Conservation (phyloP, 2,113 vertebrate species). For the Odocoileus hemionus region DNA sequence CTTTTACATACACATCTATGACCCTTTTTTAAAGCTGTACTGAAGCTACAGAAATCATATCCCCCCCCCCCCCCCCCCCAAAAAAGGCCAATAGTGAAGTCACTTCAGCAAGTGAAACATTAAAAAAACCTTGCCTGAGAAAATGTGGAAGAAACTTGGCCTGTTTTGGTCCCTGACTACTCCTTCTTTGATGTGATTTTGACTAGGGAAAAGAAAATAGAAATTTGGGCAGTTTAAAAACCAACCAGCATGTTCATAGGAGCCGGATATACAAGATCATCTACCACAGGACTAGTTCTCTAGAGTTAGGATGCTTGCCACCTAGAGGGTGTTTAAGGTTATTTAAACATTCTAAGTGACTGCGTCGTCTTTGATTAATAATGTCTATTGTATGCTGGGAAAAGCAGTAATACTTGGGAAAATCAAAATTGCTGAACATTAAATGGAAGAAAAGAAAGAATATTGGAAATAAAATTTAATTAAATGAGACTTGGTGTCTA, state of each 20-base stretch:
- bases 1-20: conserved; percentile 7
- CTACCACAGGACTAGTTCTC: neutral
- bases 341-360: conserved; percentile 31
- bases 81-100: neutral
- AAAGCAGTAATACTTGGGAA: conserved; percentile 50
- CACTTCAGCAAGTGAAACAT: neutral
- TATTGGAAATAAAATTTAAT: conserved; percentile 73
- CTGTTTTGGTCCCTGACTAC: neutral
- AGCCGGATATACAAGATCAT: neutral
- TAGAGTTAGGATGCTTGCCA: neutral
- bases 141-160: neutral
- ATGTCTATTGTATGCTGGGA: conserved; percentile 33
- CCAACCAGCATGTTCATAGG: neutral
- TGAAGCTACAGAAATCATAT: conserved; percentile 28
- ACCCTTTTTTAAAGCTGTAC: neutral
- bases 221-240: conserved; percentile 28
- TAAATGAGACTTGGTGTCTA: conserved; percentile 57
- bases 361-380: conserved; percentile 72
- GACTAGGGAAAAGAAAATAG: neutral
- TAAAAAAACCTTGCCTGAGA: neutral
- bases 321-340: neutral
- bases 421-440: conserved; percentile 61
- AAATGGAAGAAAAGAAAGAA: conserved; percentile 50
- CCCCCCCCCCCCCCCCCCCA: too few relatives aligned
- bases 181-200: neutral